A percentile compares a stretch with the other conserved stretches of the same genome.
These are phyloP conservation scores for Limnephilus lunatus DNA, from an alignment of 2,888 invertebrate genomes.

Conservation along the genomic window DNA sequence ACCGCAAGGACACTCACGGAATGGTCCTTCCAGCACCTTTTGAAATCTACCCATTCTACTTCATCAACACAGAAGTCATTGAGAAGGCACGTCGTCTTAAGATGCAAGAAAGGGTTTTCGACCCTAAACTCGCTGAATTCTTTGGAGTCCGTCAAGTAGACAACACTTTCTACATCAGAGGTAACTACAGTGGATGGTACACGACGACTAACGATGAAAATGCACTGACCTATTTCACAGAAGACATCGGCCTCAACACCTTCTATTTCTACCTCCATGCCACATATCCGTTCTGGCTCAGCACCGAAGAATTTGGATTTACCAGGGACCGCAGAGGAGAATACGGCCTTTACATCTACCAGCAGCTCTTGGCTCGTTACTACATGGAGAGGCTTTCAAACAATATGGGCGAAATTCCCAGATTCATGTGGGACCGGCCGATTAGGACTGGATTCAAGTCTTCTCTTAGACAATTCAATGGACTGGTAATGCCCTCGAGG, in stretches of 20 bases:
- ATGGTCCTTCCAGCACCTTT: constrained; percentile 84
- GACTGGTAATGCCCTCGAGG: constrained; percentile 77
- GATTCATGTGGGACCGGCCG: constrained; percentile 77
- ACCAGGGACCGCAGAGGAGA: constrained; percentile 72
- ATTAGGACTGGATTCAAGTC: constrained; percentile 79
- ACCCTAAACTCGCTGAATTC: constrained; percentile 73
- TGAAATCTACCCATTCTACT: constrained; percentile 87
- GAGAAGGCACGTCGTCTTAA: constrained; percentile 82
- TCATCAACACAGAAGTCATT: constrained; percentile 84
- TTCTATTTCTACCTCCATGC: constrained; percentile 78
- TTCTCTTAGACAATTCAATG: constrained; percentile 77
- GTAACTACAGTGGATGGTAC: constrained; percentile 82
- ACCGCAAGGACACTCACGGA: constrained; percentile 82
- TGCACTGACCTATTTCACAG: constrained; percentile 79
- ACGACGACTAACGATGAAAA: constrained; percentile 74
- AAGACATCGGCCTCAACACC: constrained; percentile 81
- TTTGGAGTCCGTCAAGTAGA: constrained; percentile 74
- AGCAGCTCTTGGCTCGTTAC: constrained; percentile 75
- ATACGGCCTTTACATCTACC: constrained; percentile 73
- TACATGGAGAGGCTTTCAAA: constrained; percentile 82
- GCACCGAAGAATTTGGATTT: constrained; percentile 70
- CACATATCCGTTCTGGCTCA: constrained; percentile 78
- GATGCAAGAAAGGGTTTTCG: constrained; percentile 78
- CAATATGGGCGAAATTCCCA: constrained; percentile 77
- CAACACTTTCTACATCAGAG: constrained; percentile 79